Conservation (phyloP, 2,888 invertebrate species). For the Chorisops tibialis region DNA sequence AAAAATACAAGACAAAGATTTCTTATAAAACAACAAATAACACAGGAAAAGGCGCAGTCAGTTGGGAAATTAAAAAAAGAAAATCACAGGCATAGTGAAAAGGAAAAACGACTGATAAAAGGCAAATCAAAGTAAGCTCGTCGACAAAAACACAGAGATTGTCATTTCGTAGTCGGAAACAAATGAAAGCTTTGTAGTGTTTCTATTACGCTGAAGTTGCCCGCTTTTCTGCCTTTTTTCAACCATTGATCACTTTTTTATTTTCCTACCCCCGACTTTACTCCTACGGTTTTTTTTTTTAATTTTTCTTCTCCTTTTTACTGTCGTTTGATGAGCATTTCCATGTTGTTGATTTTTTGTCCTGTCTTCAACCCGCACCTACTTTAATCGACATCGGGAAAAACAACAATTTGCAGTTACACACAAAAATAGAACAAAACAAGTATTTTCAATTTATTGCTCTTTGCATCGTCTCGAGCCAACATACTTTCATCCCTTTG, state of each 20-base stretch:
- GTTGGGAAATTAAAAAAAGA: constrained; percentile 18
- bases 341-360: constrained; percentile 13
- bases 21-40: not conserved
- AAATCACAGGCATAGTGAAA: constrained; percentile 13
- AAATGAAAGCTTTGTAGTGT: constrained; percentile 1
- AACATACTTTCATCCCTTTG: constrained; percentile 23
- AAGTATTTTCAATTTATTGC: constrained; percentile 25
- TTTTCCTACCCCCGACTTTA: not conserved
- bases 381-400: constrained; percentile 10
- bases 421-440: constrained; percentile 20
- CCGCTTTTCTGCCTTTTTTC: constrained; percentile 4
- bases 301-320: constrained; percentile 9
- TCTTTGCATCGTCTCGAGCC: constrained; percentile 18
- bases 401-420: too few species aligned
- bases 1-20: too few species aligned
- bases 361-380: constrained; percentile 9
- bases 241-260: constrained; percentile 26
- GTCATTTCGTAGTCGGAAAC: constrained; percentile 3
- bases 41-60: not conserved
- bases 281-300: not conserved
- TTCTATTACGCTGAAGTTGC: constrained; percentile 18
- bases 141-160: constrained; percentile 5
- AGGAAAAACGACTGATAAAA: constrained; percentile 23
- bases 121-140: constrained; percentile 22
- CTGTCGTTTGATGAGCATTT: constrained; percentile 25